phyloP scores from a whole-genome alignment of 2,113 vertebrate genomes.

The Salvator merianae region DNA sequence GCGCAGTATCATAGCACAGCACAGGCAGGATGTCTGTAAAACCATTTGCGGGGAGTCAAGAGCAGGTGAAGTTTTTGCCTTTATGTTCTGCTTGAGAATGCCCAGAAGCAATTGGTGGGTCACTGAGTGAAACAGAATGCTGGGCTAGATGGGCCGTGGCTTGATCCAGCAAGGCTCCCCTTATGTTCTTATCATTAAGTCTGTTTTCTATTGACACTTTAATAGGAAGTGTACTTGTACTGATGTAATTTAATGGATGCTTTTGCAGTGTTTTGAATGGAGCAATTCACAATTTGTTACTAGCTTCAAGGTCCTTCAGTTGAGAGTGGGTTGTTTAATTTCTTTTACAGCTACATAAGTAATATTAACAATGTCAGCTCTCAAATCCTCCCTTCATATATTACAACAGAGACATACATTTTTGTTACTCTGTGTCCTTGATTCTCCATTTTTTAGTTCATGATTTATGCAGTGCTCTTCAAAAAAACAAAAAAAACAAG shows the following conservation, averaged over 20 bases:
- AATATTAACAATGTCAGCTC: conserved; percentile 39
- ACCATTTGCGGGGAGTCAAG: no score
- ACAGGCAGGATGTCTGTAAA: no score
- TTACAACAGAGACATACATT: conserved; percentile 19
- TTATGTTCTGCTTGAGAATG: no score
- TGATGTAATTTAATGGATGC: conserved; percentile 34
- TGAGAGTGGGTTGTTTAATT: conserved; percentile 15
- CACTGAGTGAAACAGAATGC: no score
- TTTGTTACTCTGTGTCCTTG: conserved; percentile 41
- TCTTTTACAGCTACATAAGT: conserved; percentile 18
- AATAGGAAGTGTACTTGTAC: conserved; percentile 25
- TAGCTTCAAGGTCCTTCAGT: conserved; percentile 19
- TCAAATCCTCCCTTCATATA: neutral
- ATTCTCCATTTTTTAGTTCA: conserved; percentile 46
- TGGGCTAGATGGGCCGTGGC: no score
- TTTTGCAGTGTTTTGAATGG: conserved; percentile 35
- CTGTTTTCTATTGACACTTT: conserved; percentile 6
- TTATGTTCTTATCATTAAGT: no score
- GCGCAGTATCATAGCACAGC: no score
- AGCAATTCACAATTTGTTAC: conserved; percentile 34
- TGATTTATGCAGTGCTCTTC: conserved; percentile 43
- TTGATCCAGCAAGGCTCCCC: no score
- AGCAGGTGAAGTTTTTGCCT: no score
- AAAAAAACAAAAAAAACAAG: conserved; percentile 31
- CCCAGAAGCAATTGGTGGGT: no score